Percentiles rank a stretch among this genome's conserved stretches.
phyloP scores from a whole-genome alignment of 2,888 invertebrate genomes.

The Agapetus fuscipes region DNA sequence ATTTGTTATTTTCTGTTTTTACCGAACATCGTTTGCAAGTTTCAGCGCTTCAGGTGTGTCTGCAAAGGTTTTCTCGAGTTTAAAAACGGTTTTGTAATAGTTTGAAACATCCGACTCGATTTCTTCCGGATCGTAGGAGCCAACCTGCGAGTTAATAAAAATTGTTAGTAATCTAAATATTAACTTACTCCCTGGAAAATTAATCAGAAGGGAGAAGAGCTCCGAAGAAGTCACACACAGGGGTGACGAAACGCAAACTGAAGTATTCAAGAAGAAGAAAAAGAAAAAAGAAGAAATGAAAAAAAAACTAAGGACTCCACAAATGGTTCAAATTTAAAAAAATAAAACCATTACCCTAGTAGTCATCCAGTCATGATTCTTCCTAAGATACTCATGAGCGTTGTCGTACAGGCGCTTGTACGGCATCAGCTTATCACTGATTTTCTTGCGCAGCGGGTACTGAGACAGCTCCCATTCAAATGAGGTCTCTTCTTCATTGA shows the following conservation, averaged over 20 bases:
- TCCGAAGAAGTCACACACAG: too few relatives aligned
- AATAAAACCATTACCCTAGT: constrained; percentile 34
- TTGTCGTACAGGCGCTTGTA: constrained; percentile 84
- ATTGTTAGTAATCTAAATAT: too few relatives aligned
- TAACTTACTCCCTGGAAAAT: too few relatives aligned
- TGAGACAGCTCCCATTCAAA: constrained; percentile 83
- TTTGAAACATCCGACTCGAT: constrained; percentile 73
- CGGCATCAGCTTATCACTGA: constrained; percentile 72
- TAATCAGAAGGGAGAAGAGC: too few relatives aligned
- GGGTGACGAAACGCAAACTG: not conserved
- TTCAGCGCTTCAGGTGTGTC: constrained; percentile 65
- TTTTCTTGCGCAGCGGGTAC: constrained; percentile 74
- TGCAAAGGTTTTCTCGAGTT: constrained; percentile 78
- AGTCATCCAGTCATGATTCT: constrained; percentile 78
- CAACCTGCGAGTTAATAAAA: too few relatives aligned
- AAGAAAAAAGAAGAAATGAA: not conserved
- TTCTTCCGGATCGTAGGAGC: constrained; percentile 76
- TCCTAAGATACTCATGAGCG: constrained; percentile 76
- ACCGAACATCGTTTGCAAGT: constrained; percentile 54
- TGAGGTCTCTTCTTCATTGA: constrained; percentile 84
- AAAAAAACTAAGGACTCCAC: not conserved
- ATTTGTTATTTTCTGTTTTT: too few relatives aligned
- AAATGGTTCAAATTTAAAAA: too few relatives aligned
- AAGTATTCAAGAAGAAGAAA: not conserved
- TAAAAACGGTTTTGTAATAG: constrained; percentile 65